These are phyloP conservation scores for Leptinotarsa defecta DNA, from an alignment of 1,140 invertebrate species.

Conservation along the genomic window DNA sequence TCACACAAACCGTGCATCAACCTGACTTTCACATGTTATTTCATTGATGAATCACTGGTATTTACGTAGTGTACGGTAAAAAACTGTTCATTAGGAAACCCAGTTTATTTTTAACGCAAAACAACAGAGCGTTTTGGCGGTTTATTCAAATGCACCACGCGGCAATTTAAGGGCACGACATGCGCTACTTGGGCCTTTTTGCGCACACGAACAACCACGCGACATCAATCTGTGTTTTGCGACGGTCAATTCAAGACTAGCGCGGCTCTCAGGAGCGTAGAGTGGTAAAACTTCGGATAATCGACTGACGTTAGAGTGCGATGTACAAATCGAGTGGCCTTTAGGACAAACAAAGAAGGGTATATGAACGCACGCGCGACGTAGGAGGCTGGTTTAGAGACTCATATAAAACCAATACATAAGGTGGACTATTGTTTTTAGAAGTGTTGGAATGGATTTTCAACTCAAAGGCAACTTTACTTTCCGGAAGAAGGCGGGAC, in stretches of 20 bases:
- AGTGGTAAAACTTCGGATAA: conserved; percentile 29
- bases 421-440: conserved; percentile 46
- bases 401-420: conserved; percentile 40
- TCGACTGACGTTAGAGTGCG: conserved; percentile 27
- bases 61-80: conserved; percentile 19
- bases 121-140: neutral
- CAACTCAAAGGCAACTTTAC: conserved; percentile 31
- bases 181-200: conserved; percentile 13
- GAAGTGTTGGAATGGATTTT: conserved; percentile 39
- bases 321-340: conserved; percentile 18
- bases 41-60: conserved; percentile 32
- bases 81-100: neutral
- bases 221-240: neutral
- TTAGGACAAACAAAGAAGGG: conserved; percentile 25
- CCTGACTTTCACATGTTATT: conserved; percentile 31
- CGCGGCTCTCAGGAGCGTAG: conserved; percentile 27
- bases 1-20: conserved; percentile 1
- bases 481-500: conserved; percentile 38
- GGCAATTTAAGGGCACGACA: neutral
- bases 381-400: conserved; percentile 38
- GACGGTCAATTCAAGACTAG: conserved; percentile 11
- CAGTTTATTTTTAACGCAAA: neutral
- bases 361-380: conserved; percentile 33
- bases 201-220: conserved; percentile 19
- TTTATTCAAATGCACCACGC: neutral